Base-by-base conservation (phyloP, 2,888 invertebrate species). In the Chrysomela aeneicollis region DNA sequence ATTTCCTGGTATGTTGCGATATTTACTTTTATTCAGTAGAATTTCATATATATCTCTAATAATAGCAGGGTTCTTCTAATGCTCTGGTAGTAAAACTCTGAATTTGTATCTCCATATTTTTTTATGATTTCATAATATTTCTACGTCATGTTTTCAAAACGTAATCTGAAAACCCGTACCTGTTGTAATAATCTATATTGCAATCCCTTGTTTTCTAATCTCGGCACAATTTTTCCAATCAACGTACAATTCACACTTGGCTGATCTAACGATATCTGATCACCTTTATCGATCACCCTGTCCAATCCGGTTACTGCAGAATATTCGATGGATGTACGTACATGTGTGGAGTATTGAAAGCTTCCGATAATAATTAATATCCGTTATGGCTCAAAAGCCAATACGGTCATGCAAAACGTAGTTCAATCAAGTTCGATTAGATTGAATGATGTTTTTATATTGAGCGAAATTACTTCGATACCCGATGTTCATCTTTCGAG, bases 361-460 rank as follows among this genome's bases (percentile, higher is more conserved):
- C 42, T n/a, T 6, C 42, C 4, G 15, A 42, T 15, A 15, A 42
- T 42, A 3, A 15, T 42, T 42, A 42, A 42, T 42, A n/a, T 42
- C 15, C 42, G 15, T 4, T 42, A 42, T 42, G 4, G 42, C 42
- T 42, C 4, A n/a, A 15, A 15, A 42, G 42, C 42, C 42, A 42
- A 42, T 12, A 42, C 12, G 42, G 42, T 42, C 15, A n/a, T n/a
- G n/a, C n/a, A 6, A 42, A 15, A 42, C 42, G 15, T 8, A 42
- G 15, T 42, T 42, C n/a, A 15, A 42, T 42, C 42, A 42, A 42
- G 42, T 42, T n/a, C 6, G 42, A 35, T 9, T 35, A 35, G 42
- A 42, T 42, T 42, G 42, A 1, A 42, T 42, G 42, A 42, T 42
- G 42, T 42, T n/a, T 42, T 42, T 42, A 42, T 42, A 42, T 42